Evolutionary conservation across 2,113 vertebrate genomes (phyloP).

Genomic region (Leptobrachium leishanense): DNA sequence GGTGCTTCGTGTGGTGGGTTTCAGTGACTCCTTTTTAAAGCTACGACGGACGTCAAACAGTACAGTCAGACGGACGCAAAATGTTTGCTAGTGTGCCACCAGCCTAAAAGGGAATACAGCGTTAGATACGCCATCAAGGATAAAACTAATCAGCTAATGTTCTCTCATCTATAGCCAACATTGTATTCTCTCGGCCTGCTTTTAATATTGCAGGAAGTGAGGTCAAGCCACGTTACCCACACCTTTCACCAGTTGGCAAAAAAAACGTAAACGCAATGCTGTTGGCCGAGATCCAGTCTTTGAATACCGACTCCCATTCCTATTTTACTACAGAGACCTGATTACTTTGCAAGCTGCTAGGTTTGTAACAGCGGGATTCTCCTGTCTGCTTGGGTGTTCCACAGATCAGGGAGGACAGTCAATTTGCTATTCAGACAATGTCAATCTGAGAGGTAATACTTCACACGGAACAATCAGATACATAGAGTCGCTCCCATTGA

Average conservation of each 20-base stretch:
- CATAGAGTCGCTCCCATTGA: background rate
- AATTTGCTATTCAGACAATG: background rate
- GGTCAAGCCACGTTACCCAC: background rate
- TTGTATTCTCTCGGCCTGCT: background rate
- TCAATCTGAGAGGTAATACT: background rate
- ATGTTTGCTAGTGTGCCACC: too few relatives aligned
- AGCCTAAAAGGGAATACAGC: too few relatives aligned
- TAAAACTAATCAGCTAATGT: background rate
- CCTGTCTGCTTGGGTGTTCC: background rate
- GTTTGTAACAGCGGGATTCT: background rate
- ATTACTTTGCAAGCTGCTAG: background rate
- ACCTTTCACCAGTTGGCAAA: background rate
- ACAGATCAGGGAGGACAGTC: slow-evolving; percentile 4
- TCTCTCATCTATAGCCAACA: background rate
- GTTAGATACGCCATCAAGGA: too few relatives aligned
- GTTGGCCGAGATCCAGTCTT: background rate
- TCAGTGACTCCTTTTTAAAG: too few relatives aligned
- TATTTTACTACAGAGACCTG: background rate
- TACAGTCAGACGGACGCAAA: too few relatives aligned
- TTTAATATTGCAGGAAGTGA: background rate
- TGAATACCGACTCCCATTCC: background rate
- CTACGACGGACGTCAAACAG: too few relatives aligned
- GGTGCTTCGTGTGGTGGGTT: too few relatives aligned
- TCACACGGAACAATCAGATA: background rate
- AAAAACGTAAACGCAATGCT: background rate